Evolutionary conservation across 2,113 vertebrate genomes (phyloP), one percentile per base, ranked within the genome.

Genomic region (Apodemus speciosus): DNA sequence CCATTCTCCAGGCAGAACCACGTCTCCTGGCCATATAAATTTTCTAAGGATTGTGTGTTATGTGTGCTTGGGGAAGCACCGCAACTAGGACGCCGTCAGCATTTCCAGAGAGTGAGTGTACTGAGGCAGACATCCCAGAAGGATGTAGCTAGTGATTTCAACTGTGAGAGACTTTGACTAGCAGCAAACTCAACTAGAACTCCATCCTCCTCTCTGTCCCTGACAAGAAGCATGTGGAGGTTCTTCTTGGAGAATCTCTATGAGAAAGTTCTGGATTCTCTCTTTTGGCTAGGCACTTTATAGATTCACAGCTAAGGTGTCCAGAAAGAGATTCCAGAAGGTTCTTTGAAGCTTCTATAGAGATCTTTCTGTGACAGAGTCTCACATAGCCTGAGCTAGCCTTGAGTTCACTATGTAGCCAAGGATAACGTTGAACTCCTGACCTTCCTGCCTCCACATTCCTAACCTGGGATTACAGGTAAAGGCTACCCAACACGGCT

Each of bases 211-310:
- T 9, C n/a, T 6, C 56, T 77, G 40, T 90, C 83, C 77, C 79
- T 95, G 91, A 77, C 81, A 86, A 95, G 89, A 97, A 76, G 95
- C 92, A 95, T 95, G 89, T 85, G 93, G 88, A 94, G 97, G 90
- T 97, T 97, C 96, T 98, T 97, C 96, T 97, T 97, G 91, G 96
- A 96, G 91, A 97, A 95, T 89, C 95, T 93, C 97, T 96, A 92
- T 81, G 75, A 93, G 94, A 92, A 79, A 89, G 97, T 97, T 97
- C 95, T 94, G 73, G 96, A 95, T 94, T 91, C 27, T 27, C 93
- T 96, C 95, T 96, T 87, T 92, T 38, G 95, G 72, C 85, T 89
- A 90, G 46, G 83, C 85, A 95, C 88, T 96, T 97, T 97, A 79
- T 96, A 89, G 76, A 86, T 96, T 91, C 43, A 88, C 84, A 84